Evolutionary conservation across 2,113 vertebrate genomes (phyloP).

Genomic region (Lepidothrix coronata): DNA sequence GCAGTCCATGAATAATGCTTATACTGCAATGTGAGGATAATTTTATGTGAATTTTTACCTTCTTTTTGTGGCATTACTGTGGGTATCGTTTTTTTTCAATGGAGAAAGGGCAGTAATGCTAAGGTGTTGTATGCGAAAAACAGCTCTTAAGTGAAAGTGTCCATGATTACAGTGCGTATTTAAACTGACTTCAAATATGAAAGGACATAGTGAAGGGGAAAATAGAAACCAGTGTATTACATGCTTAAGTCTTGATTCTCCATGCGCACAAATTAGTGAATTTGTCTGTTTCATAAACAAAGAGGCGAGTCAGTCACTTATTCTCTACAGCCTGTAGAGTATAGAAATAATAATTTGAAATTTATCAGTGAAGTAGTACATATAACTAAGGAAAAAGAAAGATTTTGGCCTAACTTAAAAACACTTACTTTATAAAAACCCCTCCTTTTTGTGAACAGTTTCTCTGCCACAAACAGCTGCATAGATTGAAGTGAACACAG

Average conservation of each 20-base stretch:
- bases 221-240: not conserved
- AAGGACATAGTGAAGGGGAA: not conserved
- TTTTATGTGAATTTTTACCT: not conserved
- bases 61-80: not conserved
- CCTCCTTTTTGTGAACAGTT: not conserved
- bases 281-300: not conserved
- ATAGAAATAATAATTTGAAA: not conserved
- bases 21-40: not conserved
- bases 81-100: not conserved
- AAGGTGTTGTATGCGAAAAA: not conserved
- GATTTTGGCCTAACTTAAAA: not conserved
- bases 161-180: fast-evolving
- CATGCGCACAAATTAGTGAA: not conserved
- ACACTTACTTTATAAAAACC: not conserved
- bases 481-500: not conserved
- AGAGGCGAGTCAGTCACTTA: not conserved
- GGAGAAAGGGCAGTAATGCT: not conserved
- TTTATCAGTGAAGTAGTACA: not conserved
- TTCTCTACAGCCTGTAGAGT: not conserved
- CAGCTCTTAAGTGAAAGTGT: not conserved
- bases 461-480: not conserved
- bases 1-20: not conserved
- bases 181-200: not conserved
- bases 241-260: not conserved
- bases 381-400: not conserved